Percentiles rank a stretch among this genome's conserved stretches.
Evolutionary conservation across 2,888 invertebrate genomes (phyloP).

Genomic region (Troglohyphantes excavatus): DNA sequence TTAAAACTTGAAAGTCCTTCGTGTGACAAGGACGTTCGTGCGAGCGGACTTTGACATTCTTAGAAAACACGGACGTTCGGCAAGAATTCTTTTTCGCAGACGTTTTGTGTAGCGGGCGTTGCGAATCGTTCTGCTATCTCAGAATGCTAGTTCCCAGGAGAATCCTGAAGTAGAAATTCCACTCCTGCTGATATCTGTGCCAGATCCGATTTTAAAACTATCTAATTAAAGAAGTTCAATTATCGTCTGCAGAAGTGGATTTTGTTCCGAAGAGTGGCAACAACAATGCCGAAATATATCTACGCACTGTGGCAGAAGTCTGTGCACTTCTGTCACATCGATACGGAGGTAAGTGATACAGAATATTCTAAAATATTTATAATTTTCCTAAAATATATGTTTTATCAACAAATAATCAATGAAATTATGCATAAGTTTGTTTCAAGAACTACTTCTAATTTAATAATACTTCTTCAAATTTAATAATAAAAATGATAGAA

Average conservation of each 20-base stretch:
- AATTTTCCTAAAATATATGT: neutral
- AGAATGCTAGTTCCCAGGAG: neutral
- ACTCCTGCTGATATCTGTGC: conserved; percentile 40
- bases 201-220: neutral
- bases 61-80: conserved; percentile 5
- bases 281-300: conserved; percentile 79
- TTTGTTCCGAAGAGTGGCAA: neutral
- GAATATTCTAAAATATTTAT: neutral
- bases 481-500: too few species aligned
- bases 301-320: conserved; percentile 79
- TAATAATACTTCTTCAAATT: too few species aligned
- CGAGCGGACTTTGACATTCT: conserved; percentile 68
- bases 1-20: conserved; percentile 71
- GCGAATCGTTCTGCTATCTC: neutral
- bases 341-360: conserved; percentile 76
- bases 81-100: neutral
- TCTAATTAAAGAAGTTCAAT: neutral
- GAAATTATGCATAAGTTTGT: too few species aligned
- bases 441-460: too few species aligned
- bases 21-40: conserved; percentile 64
- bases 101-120: conserved; percentile 3
- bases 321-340: conserved; percentile 79
- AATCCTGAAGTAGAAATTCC: neutral
- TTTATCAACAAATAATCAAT: too few species aligned
- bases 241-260: neutral